Percentiles rank a stretch among this genome's conserved stretches.
Evolutionary conservation across 2,113 vertebrate species (phyloP).

Genomic region (Pterophyllum scalare): DNA sequence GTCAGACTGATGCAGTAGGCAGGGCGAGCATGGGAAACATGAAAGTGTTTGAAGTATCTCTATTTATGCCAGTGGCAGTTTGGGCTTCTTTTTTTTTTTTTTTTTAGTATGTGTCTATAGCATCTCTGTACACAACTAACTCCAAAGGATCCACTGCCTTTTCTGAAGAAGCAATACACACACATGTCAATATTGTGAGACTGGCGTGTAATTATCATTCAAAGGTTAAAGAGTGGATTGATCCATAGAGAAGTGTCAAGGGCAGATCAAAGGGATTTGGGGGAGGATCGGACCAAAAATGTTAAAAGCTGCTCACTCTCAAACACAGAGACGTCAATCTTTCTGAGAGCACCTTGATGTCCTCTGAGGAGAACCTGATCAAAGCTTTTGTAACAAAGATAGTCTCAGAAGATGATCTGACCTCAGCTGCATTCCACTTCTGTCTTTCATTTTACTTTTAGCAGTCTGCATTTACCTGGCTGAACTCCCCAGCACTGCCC

Average conservation of each 20-base stretch:
- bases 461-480: slow-evolving; percentile 71
- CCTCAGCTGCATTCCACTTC: slow-evolving; percentile 67
- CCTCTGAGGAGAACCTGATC: slow-evolving; percentile 75
- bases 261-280: slow-evolving; percentile 79
- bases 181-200: slow-evolving; percentile 65
- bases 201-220: slow-evolving; percentile 73
- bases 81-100: slow-evolving; percentile 8
- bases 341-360: slow-evolving; percentile 76
- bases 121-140: slow-evolving; percentile 49
- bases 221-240: slow-evolving; percentile 77
- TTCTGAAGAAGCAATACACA: slow-evolving; percentile 54
- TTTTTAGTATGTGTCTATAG: slow-evolving; percentile 21
- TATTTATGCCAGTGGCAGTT: slow-evolving; percentile 62
- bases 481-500: slow-evolving; percentile 51
- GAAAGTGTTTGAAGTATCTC: slow-evolving; percentile 62
- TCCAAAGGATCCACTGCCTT: slow-evolving; percentile 41
- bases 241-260: slow-evolving; percentile 75
- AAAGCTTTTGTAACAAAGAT: slow-evolving; percentile 75
- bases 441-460: slow-evolving; percentile 70
- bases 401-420: slow-evolving; percentile 77
- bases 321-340: slow-evolving; percentile 75
- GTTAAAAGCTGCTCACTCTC: slow-evolving; percentile 73
- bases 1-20: slow-evolving; percentile 56
- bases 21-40: slow-evolving; percentile 51
- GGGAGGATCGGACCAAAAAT: slow-evolving; percentile 75